Evolutionary conservation across 2,888 invertebrate species (phyloP).

Genomic region (Eupithecia subfuscata): DNA sequence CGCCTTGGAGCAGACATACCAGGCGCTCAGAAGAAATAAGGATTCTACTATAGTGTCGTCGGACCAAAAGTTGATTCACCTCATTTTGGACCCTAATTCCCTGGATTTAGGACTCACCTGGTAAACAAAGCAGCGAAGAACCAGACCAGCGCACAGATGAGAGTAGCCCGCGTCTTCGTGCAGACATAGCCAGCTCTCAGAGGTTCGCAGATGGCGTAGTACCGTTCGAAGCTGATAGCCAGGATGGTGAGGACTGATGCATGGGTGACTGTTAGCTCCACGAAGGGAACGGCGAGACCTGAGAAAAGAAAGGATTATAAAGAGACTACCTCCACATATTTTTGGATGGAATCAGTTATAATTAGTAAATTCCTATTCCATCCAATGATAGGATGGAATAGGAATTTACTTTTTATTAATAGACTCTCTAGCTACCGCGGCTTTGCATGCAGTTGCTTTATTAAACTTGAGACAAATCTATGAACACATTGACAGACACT

Average conservation of each 20-base stretch:
- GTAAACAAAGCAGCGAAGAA: slow-evolving; percentile 92
- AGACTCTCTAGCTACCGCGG: neutral
- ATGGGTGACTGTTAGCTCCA: slow-evolving; percentile 95
- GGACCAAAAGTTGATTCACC: neutral
- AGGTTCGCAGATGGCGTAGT: slow-evolving; percentile 96
- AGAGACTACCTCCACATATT: neutral
- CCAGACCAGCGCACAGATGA: slow-evolving; percentile 93
- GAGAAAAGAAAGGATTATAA: slow-evolving; percentile 43
- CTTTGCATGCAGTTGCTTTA: too few species aligned
- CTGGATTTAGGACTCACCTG: slow-evolving; percentile 84
- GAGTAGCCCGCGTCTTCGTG: slow-evolving; percentile 92
- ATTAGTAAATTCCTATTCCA: too few species aligned
- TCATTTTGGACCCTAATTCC: neutral
- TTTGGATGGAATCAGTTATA: too few species aligned
- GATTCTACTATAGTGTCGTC: neutral
- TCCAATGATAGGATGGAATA: too few species aligned
- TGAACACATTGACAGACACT: neutral
- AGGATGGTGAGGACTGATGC: slow-evolving; percentile 96
- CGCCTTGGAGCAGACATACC: slow-evolving; percentile 83
- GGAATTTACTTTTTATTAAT: too few species aligned
- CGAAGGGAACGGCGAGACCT: slow-evolving; percentile 97
- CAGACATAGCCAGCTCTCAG: slow-evolving; percentile 95
- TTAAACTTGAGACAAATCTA: neutral
- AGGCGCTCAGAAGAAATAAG: neutral
- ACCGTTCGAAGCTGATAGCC: slow-evolving; percentile 95